Evolutionary conservation across 2,797 vertebrate species (phyloP), one percentile per base, ranked within the genome.

Genomic region (Sebastes elongatus): DNA sequence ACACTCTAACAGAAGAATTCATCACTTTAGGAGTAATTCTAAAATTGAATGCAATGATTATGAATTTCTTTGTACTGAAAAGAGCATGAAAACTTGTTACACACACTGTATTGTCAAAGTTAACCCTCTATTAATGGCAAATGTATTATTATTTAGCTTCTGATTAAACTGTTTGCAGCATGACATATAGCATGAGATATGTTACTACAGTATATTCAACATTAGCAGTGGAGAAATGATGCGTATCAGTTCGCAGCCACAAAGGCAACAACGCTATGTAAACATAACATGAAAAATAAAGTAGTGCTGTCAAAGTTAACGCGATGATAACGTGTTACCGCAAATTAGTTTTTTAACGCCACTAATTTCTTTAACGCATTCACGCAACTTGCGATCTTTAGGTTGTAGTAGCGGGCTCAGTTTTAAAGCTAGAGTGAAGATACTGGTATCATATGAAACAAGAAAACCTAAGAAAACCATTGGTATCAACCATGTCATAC

Each of bases 261-360:
- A 78, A 70, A 76, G 18, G 22, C 63, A 64, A 64, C 63, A 68
- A n/a, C 49, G 59, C 22, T 53, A 35, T 27, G 25, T 70, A 74
- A 92, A 90, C 76, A 82, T 25, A 42, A 78, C 65, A 86, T 63
- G 53, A 80, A 87, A 88, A 63, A 46, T 46, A 46, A 46, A 46
- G 42, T 46, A 46, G 42, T 14, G 42, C 42, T 46, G 14, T 46
- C 42, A 46, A 46, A 46, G 42, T 46, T 46, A 46, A 46, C 16
- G 42, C 42, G 42, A 46, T 46, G 16, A 46, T 46, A 46, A 46
- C 42, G 1, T 18, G 42, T 18, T 46, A 46, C 42, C 16, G 42
- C 42, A 46, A 46, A 46, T 46, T 46, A 3, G 42, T 46, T 46
- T 46, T 46, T 18, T 46, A 46, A 18, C 16, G 42, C 42, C 42